Evolutionary conservation across 2,797 vertebrate species (phyloP).

Genomic region (Hydrocynus forskahlii): DNA sequence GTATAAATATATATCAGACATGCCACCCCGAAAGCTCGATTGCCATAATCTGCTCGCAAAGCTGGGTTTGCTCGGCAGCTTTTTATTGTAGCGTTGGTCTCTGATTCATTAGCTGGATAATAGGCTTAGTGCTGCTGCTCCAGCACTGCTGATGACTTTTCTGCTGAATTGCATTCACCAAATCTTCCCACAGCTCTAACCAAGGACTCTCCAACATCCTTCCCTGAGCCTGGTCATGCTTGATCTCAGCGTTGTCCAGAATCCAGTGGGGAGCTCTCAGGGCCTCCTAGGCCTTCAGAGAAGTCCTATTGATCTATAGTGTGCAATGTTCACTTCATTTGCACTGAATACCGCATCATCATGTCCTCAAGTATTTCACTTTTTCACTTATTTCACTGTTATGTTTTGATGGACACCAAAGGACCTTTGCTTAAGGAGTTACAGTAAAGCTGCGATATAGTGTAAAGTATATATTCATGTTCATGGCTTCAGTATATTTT

Average conservation of each 20-base stretch:
- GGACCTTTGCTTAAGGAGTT: no score
- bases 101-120: conserved; percentile 61
- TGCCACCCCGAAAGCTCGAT: conserved; percentile 45
- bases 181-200: conserved; percentile 16
- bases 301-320: no score
- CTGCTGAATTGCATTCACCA: conserved; percentile 64
- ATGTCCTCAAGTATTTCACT: no score
- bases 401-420: no score
- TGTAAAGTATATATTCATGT: no score
- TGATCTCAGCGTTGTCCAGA: conserved; percentile 7
- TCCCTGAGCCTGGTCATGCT: neutral
- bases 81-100: conserved; percentile 47
- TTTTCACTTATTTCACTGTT: no score
- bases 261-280: neutral
- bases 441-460: no score
- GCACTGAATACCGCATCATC: no score
- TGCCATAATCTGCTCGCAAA: conserved; percentile 58
- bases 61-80: conserved; percentile 40
- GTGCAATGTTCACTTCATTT: no score
- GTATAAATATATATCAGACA: conserved; percentile 34
- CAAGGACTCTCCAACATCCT: neutral
- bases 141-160: conserved; percentile 63
- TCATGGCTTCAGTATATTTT: no score
- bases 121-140: conserved; percentile 50
- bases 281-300: no score